Evolutionary conservation across 2,888 invertebrate genomes (phyloP).

Genomic region (Nymphalis polychloros): DNA sequence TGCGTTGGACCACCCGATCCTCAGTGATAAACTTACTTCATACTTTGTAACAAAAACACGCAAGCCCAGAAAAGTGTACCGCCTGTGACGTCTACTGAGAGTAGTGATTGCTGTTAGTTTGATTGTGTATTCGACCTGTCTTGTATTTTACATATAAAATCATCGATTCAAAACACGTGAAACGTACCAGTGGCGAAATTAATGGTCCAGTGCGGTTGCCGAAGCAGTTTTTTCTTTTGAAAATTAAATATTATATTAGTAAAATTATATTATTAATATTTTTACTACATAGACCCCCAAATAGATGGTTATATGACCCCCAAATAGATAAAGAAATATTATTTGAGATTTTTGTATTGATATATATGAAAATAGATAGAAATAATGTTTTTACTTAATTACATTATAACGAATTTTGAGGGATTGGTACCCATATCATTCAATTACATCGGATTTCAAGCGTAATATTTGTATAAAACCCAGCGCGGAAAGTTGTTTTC

Average conservation of each 20-base stretch:
- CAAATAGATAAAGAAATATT: too few relatives aligned
- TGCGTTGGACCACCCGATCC: slow-evolving; percentile 9
- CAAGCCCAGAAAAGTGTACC: slow-evolving; percentile 26
- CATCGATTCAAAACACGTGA: slow-evolving; percentile 25
- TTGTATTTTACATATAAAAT: slow-evolving; percentile 25
- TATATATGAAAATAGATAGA: background rate
- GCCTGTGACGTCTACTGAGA: slow-evolving; percentile 23
- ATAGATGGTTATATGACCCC: too few relatives aligned
- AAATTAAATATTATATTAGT: background rate
- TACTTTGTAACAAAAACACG: slow-evolving; percentile 17
- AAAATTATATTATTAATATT: too few relatives aligned
- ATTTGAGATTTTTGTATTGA: background rate
- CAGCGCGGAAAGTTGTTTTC: slow-evolving; percentile 33
- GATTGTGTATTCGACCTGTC: slow-evolving; percentile 26
- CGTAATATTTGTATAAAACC: slow-evolving; percentile 27
- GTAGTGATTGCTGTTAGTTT: slow-evolving; percentile 26
- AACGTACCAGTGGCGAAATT: slow-evolving; percentile 18
- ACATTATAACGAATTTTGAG: background rate
- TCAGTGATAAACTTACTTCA: background rate
- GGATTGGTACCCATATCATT: background rate
- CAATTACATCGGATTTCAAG: slow-evolving; percentile 15
- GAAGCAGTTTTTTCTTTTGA: background rate
- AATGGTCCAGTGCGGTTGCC: slow-evolving; percentile 14
- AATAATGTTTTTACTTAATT: background rate
- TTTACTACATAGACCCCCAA: too few relatives aligned